Base-by-base conservation (phyloP, 1,140 invertebrate genomes). In the Adelges cooleyi region DNA sequence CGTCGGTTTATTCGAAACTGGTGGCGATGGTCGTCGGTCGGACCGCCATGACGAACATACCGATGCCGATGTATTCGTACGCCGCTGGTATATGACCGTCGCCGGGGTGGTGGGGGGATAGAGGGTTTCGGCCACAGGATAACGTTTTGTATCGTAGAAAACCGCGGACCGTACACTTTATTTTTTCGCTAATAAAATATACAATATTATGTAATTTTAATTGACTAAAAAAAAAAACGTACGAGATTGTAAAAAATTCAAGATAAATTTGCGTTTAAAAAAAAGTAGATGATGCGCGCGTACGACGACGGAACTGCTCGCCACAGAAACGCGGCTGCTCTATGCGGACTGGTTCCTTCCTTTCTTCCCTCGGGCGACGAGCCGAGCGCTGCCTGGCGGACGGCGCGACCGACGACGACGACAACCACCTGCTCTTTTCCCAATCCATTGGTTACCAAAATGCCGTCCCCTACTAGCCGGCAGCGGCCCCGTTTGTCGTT, bases 1-100 rank as follows among this genome's bases (percentile, higher is more conserved):
- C 53, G 56, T 15, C 56, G 40, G 42, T 23, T 62, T 62, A 48
- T 62, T 62, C 20, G 40, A 33, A 62, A 62, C 56, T 62, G 40
- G 42, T 25, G 17, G 56, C 25, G 25, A 40, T 62, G 40, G 42
- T 25, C 25, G 56, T 20, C 40, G 25, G 42, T 13, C 38, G 56
- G 42, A 48, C 42, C 42, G 42, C 56, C 56, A 62, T 62, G 53
- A 44, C 29, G 29, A 46, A 42, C 25, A 62, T 62, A 62, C 56
- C 56, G 42, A 62, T 62, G 56, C 56, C 42, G n/a, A n/a, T n/a
- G 40, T 62, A 62, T 62, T 62, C 56, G 42, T 62, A 62, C 56
- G 56, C 56, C 40, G 40, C 40, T 3, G 40, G 29, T 6, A 5
- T 5, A 33, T 33, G 11, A 33, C 40, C 15, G 40, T 17, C 36